Percentiles rank a stretch among this genome's conserved stretches.
These are phyloP conservation scores for Stomatorhinus ivindoensis DNA, from an alignment of 2,113 vertebrate genomes.

Conservation along the genomic window DNA sequence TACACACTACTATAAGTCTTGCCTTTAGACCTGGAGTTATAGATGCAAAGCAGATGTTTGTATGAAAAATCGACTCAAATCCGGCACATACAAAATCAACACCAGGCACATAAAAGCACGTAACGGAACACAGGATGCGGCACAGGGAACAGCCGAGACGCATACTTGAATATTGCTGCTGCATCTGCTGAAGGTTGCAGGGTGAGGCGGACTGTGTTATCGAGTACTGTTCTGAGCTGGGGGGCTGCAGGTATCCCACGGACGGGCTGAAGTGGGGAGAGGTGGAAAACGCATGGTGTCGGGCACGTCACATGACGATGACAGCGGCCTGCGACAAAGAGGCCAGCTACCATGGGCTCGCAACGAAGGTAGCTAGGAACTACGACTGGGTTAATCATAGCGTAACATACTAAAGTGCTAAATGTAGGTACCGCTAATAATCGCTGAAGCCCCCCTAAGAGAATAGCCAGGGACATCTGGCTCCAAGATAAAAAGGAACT, in stretches of 20 bases:
- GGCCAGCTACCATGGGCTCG: background rate
- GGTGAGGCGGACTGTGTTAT: conserved; percentile 87
- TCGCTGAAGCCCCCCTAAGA: background rate
- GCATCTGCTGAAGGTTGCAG: conserved; percentile 89
- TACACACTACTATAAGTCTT: background rate
- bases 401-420: background rate
- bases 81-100: background rate
- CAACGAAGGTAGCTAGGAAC: background rate
- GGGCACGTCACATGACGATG: background rate
- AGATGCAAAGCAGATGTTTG: background rate
- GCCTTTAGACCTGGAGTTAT: background rate
- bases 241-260: conserved; percentile 88
- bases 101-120: background rate
- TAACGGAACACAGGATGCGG: background rate
- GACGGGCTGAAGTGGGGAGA: conserved; percentile 66
- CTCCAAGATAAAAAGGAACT: conserved; percentile 1
- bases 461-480: background rate
- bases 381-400: background rate
- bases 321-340: background rate
- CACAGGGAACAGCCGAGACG: background rate
- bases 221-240: conserved; percentile 90
- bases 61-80: background rate
- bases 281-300: background rate
- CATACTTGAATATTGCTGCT: conserved; percentile 97
- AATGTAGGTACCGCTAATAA: background rate